These are phyloP conservation scores for Holacanthus passer DNA, from an alignment of 2,113 vertebrate species.

Conservation along the genomic window DNA sequence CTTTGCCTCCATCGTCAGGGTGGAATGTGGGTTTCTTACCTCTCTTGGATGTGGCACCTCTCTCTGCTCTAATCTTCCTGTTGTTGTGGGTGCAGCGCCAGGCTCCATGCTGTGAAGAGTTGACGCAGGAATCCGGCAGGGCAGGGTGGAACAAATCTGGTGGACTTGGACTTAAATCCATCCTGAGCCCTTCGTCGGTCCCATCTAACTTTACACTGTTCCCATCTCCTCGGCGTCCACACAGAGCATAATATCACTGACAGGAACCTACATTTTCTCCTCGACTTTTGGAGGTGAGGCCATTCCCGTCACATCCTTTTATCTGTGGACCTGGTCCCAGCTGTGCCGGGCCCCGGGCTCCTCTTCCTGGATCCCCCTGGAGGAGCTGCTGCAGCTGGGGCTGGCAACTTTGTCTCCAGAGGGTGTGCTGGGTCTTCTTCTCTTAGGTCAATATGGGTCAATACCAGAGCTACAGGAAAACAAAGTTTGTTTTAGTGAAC, in stretches of 20 bases:
- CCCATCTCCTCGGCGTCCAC: neutral
- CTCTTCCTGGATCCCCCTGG: conserved; percentile 28
- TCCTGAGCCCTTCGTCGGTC: conserved; percentile 27
- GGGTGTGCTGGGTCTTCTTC: conserved; percentile 1
- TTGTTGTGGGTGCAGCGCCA: conserved; percentile 42
- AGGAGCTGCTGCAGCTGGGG: conserved; percentile 57
- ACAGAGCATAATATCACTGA: neutral
- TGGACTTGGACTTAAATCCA: conserved; percentile 44
- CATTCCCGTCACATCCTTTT: conserved; percentile 23
- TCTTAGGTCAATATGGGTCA: conserved; percentile 10
- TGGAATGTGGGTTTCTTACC: conserved; percentile 50
- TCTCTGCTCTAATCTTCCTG: conserved; percentile 36
- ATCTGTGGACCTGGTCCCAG: conserved; percentile 65
- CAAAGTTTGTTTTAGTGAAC: neutral
- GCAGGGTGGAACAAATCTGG: conserved; percentile 47
- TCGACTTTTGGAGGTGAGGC: conserved; percentile 31
- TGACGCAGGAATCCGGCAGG: conserved; percentile 43
- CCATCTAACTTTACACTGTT: conserved; percentile 31
- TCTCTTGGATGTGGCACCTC: conserved; percentile 39
- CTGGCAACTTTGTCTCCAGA: conserved; percentile 24
- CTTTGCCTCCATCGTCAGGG: conserved; percentile 1
- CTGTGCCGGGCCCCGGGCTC: conserved; percentile 44
- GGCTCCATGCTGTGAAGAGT: conserved; percentile 40
- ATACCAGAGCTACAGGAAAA: neutral
- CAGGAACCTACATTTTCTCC: neutral